Base-by-base conservation (phyloP, 92 coral and sea anemone genomes). In the Paramuricea clavata region DNA sequence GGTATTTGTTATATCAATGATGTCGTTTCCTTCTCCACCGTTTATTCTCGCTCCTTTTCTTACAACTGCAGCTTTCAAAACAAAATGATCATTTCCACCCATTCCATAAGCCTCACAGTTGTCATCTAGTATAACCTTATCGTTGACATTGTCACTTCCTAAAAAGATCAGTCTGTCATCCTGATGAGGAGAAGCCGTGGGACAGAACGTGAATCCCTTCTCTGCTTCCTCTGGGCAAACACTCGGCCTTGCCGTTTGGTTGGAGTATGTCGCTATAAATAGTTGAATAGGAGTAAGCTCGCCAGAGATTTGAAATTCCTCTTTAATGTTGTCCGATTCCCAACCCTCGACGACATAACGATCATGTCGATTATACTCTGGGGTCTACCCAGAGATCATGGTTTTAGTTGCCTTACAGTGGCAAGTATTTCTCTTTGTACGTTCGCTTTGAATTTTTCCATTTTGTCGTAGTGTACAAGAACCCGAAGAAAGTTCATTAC, bases 71-170 rank as follows among this genome's bases (percentile, higher is more conserved):
- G 77, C 83, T 43, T 88, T 41, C 27, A 73, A 42, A 31, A 88
- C 83, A 57, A 88, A 88, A 25, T 70, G 73, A 64, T 88, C 91
- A 35, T 88, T 23, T 36, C 91, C 91, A 12, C 76, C 91, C 91
- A 88, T 82, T n/a, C 91, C 91, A 31, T 88, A 88, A 17, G 91
- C 91, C 57, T 82, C 88, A 31, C 83, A 82, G 68, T 88, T 83
- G 21, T 83, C 91, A 73, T 88, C 91, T 47, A 88, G 35, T 27
- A 82, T 9, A 1, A 88, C 91, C 56, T 88, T 88, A 13, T 74
- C 88, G 74, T 72, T 36, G 69, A 83, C 88, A 39, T 42, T 49
- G 11, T 26, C 49, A 82, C 69, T 88, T 73, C 91, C 91, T 74
- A 82, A 50, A 82, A 88, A 88, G 71, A 88, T 70, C 67, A 88